Percentiles rank a stretch among this genome's conserved stretches.
Conservation (phyloP, 2,888 invertebrate species). For the Drosophila pullipes region DNA sequence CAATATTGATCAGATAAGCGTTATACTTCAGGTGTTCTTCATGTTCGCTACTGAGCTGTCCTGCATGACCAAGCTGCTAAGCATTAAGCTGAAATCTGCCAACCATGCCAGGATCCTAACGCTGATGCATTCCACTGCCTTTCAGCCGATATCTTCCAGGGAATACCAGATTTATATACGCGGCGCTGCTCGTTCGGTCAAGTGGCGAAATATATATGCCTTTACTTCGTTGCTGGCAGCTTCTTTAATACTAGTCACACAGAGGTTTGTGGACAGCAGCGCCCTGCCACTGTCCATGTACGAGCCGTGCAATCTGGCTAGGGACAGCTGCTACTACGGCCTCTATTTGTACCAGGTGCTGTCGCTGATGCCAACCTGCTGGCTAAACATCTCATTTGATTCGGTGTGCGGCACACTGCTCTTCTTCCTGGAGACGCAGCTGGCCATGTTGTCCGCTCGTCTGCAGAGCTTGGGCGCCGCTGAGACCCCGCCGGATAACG, state of each 20-base stretch:
- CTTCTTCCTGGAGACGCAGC: constrained; percentile 62
- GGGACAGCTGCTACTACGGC: constrained; percentile 43
- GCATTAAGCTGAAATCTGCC: constrained; percentile 36
- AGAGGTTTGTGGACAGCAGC: constrained; percentile 44
- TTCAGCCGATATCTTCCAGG: constrained; percentile 25
- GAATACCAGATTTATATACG: constrained; percentile 48
- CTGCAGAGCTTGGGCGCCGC: constrained; percentile 62
- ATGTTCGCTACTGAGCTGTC: constrained; percentile 72
- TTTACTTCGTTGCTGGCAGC: constrained; percentile 49
- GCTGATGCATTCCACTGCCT: constrained; percentile 41
- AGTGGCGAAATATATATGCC: constrained; percentile 61
- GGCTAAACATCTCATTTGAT: constrained; percentile 76
- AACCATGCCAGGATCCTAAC: constrained; percentile 38
- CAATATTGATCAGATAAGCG: constrained; percentile 58
- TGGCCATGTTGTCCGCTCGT: constrained; percentile 70
- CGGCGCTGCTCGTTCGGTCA: constrained; percentile 22
- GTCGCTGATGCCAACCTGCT: constrained; percentile 61
- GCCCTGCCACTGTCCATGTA: constrained; percentile 66
- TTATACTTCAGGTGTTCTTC: constrained; percentile 72
- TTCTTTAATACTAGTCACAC: constrained; percentile 47
- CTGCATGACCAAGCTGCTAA: constrained; percentile 63
- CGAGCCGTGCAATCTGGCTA: constrained; percentile 60
- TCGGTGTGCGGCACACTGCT: constrained; percentile 61
- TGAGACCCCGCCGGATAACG: neutral
- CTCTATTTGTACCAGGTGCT: constrained; percentile 61